Conservation (phyloP, 2,888 invertebrate species). For the Patella ulyssiponensis region DNA sequence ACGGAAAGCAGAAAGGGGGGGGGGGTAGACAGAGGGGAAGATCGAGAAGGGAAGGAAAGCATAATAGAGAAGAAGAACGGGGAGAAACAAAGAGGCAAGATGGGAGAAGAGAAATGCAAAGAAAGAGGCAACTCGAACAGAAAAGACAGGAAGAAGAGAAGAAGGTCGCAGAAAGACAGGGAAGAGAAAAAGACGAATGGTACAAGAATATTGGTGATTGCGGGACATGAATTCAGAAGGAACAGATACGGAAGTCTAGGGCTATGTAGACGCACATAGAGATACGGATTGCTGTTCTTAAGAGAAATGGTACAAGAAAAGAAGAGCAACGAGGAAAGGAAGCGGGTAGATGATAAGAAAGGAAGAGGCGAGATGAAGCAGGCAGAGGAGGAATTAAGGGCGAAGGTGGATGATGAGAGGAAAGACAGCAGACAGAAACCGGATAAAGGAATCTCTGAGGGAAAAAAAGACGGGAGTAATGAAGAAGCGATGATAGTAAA, state of each 20-base stretch:
- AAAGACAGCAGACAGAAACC: not conserved
- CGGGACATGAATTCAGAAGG: not conserved
- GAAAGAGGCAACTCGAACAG: too few species aligned
- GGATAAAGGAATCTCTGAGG: too few species aligned
- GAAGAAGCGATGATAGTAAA: too few species aligned
- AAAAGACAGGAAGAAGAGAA: not conserved
- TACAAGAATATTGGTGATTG: not conserved
- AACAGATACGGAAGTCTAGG: not conserved
- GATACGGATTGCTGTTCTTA: too few species aligned
- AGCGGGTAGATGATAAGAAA: not conserved
- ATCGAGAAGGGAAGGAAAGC: not conserved
- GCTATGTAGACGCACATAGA: not conserved
- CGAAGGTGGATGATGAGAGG: not conserved
- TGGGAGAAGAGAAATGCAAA: not conserved
- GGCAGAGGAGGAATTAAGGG: not conserved
- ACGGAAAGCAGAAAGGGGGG: not conserved
- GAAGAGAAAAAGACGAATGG: not conserved
- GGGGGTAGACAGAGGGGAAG: not conserved
- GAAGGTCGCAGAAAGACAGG: not conserved
- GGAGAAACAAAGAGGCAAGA: not conserved
- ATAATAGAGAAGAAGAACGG: not conserved
- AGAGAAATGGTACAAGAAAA: not conserved
- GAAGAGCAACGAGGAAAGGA: not conserved
- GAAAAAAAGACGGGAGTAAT: too few species aligned
- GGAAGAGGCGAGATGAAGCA: not conserved